phyloP scores from a whole-genome alignment of 2,888 invertebrate genomes.

The Drosophila subquinaria region DNA sequence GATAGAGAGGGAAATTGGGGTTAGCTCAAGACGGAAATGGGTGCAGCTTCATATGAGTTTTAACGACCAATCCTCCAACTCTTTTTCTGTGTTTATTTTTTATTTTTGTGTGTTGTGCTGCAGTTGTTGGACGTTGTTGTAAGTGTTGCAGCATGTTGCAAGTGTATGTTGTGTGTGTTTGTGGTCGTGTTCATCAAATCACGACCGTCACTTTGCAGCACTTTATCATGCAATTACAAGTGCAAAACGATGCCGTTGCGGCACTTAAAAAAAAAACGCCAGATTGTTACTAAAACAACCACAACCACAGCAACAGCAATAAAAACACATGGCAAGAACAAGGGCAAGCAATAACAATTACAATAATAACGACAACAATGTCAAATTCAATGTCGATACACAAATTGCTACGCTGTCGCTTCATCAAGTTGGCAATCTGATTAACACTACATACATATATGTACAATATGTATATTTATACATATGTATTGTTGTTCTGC shows the following conservation, averaged over 20 bases:
- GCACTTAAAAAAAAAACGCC: conserved; percentile 19
- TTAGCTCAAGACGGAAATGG: conserved; percentile 41
- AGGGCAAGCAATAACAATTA: conserved; percentile 6
- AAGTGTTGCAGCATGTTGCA: conserved; percentile 41
- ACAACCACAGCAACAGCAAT: background rate
- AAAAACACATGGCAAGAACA: background rate
- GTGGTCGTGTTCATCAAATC: conserved; percentile 53
- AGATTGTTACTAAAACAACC: conserved; percentile 8
- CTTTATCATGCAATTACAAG: conserved; percentile 76
- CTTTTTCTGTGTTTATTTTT: background rate
- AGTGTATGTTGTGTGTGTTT: conserved; percentile 26
- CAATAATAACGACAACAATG: conserved; percentile 15
- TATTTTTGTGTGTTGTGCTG: background rate
- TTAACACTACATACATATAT: conserved; percentile 34
- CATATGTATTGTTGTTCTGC: background rate
- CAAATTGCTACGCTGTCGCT: conserved; percentile 36
- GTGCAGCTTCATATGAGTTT: conserved; percentile 35
- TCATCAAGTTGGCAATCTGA: conserved; percentile 47
- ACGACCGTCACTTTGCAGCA: conserved; percentile 60
- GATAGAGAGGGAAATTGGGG: background rate
- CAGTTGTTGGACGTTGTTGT: conserved; percentile 12
- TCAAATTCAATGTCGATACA: conserved; percentile 25
- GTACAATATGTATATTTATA: background rate
- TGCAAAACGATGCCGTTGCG: conserved; percentile 54
- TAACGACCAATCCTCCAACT: conserved; percentile 44